These are phyloP conservation scores for Heliconius hortense DNA, from an alignment of 2,888 invertebrate species.

Conservation along the genomic window DNA sequence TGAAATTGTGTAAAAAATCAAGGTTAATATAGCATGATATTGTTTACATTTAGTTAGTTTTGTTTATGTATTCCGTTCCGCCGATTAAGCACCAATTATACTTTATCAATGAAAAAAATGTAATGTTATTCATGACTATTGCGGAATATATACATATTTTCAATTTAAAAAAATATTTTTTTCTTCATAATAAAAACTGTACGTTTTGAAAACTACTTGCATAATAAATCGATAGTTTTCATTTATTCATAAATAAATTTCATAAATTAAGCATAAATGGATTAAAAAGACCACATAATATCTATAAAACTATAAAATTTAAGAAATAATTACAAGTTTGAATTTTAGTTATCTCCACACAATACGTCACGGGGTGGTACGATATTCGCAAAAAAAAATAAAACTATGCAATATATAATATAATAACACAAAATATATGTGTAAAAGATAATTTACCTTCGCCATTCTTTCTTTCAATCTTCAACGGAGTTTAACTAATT, in stretches of 20 bases:
- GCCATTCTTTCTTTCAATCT: slow-evolving; percentile 59
- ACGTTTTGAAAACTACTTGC: background rate
- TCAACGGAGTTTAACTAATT: slow-evolving; percentile 25
- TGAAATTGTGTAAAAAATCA: background rate
- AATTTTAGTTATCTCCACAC: slow-evolving; percentile 31
- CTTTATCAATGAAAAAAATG: slow-evolving; percentile 21
- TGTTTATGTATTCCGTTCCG: slow-evolving; percentile 25
- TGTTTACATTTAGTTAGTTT: slow-evolving; percentile 18
- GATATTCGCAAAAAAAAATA: slow-evolving; percentile 54
- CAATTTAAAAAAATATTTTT: background rate
- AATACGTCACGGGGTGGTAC: slow-evolving; percentile 65
- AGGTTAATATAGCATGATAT: background rate
- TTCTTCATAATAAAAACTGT: background rate
- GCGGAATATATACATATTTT: background rate
- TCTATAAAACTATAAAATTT: background rate
- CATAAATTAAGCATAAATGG: background rate
- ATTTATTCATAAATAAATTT: background rate
- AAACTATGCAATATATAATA: slow-evolving; percentile 27
- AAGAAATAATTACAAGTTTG: slow-evolving; percentile 20
- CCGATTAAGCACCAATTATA: slow-evolving; percentile 21
- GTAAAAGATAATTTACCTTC: slow-evolving; percentile 62
- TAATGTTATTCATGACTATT: background rate
- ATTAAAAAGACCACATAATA: background rate
- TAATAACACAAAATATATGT: slow-evolving; percentile 26
- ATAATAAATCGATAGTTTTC: background rate